Evolutionary conservation across 2,888 invertebrate genomes (phyloP).

Genomic region (Scaptomyza reducta): DNA sequence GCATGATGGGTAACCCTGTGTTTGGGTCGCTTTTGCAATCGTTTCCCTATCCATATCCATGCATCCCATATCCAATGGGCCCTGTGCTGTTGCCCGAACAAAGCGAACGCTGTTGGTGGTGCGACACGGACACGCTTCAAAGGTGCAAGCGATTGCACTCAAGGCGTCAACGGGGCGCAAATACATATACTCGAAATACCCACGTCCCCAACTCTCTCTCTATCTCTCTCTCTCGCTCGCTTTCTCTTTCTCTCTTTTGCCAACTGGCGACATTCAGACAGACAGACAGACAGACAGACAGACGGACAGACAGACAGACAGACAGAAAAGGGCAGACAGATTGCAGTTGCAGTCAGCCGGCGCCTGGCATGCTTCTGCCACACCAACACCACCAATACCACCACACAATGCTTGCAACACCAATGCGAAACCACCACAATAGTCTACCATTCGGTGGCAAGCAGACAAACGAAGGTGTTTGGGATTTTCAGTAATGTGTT

Average conservation of each 20-base stretch:
- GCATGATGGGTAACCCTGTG: constrained; percentile 8
- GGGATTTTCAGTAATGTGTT: constrained; percentile 68
- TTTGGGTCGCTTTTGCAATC: constrained; percentile 8
- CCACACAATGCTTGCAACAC: constrained; percentile 1
- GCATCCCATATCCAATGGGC: constrained; percentile 40
- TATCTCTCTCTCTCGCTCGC: neutral
- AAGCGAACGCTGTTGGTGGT: constrained; percentile 66
- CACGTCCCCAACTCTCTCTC: neutral
- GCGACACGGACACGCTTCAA: constrained; percentile 73
- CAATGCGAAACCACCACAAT: neutral
- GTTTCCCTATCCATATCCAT: neutral
- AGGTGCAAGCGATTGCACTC: constrained; percentile 79
- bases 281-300: constrained; percentile 21
- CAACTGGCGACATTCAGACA: constrained; percentile 8
- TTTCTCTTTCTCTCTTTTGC: neutral
- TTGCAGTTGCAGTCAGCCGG: constrained; percentile 71
- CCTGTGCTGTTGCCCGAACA: constrained; percentile 27
- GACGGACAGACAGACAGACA: constrained; percentile 22
- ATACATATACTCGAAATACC: constrained; percentile 12
- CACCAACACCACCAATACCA: neutral
- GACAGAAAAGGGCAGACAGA: constrained; percentile 53
- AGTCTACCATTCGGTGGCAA: constrained; percentile 31
- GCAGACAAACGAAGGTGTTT: constrained; percentile 72
- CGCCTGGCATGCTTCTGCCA: constrained; percentile 45
- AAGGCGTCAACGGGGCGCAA: constrained; percentile 70